Evolutionary conservation across 2,113 vertebrate species (phyloP), one percentile per base, ranked within the genome.

Genomic region (Egretta garzetta): DNA sequence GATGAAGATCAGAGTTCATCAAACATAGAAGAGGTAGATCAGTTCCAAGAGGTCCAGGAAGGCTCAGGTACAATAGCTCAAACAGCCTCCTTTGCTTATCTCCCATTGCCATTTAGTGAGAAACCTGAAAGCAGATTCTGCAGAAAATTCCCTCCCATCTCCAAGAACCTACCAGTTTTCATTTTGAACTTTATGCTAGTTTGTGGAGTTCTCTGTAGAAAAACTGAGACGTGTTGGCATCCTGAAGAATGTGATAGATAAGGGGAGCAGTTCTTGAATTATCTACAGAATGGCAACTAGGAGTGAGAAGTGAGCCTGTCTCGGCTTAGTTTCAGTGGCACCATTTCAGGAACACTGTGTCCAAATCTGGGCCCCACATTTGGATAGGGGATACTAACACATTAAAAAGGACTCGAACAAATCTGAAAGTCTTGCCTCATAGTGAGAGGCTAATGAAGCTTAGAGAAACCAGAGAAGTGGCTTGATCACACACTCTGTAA

Each of bases 1-100:
- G 99, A 99, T 4, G 99, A 99, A 35, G 99, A 99, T 79, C 98
- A 97, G 86, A 99, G 99, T 70, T 99, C 98, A 15, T 99, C 99
- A 67, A 99, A 99, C 93, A 92, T 98, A 86, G 99, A 99, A 17
- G 99, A 99, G 19, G 98, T 98, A 67, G 99, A 99, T 93, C 99
- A 99, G 80, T 98, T 98, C 79, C 99, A 98, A 56, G 99, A 99
- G 73, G 97, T 97, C 33, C 98, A 98, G 37, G 98, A 99, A 62
- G 64, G 97, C 49, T 98, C 98, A 66, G 99, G 99, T 99, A 98
- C 19, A 88, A 9, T 26, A 43, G 35, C 47, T 66, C 52, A 30
- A 58, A 11, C 9, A 72, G 8, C 21, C 43, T 73, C 12, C 41
- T 49, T 94, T 93, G 28, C 50, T 80, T 26, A 9, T 24, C 12